Base-by-base conservation (phyloP, 2,888 invertebrate species). In the Drosophila cognata region DNA sequence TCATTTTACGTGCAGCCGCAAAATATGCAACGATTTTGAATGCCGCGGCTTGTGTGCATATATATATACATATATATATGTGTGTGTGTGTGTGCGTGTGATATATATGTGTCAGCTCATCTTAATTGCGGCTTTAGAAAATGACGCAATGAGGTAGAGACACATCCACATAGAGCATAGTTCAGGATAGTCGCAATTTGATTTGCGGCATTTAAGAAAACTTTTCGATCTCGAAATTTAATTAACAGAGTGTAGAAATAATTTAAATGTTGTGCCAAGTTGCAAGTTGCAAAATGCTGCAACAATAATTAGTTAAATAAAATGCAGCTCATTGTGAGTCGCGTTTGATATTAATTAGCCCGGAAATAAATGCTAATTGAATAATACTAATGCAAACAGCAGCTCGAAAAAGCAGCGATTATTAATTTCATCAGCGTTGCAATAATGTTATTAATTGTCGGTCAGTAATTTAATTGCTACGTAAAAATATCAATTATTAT, bases 1-100 rank as follows among this genome's bases (percentile, higher is more conserved):
- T 53, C 36, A 25, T 18, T 70, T 65, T 70, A 36, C 57, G 46
- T 67, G 67, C 81, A 74, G 62, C 72, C 81, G 65, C 71, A 81
- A 81, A 82, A 70, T 77, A 81, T 81, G 82, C 82, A 67, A 43
- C 33, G 50, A 31, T 62, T 60, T 77, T 10, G 29, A 36, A 8
- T 43, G 41, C 10, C 13, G 16, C 13, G 33, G 10, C 21, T 13
- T 18, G 29, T 18, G 31, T 38, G 36, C 11, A 6, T 28, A 31
- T 13, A 18, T 0, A 21, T 7, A 4, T 7, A 0, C 18, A 0
- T 35, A 18, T 51, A 4, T 58, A 29, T 28, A 10, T 52, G 1
- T 11, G 18, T 33, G 11, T 33, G 48, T 25, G 13, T 31, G n/a
- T 43, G 25, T 41, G 46, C 31, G 31, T n/a, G 18, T 55, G 43